Evolutionary conservation across 2,888 invertebrate species (phyloP), one percentile per base, ranked within the genome.

Genomic region (Charanyca ferruginea): DNA sequence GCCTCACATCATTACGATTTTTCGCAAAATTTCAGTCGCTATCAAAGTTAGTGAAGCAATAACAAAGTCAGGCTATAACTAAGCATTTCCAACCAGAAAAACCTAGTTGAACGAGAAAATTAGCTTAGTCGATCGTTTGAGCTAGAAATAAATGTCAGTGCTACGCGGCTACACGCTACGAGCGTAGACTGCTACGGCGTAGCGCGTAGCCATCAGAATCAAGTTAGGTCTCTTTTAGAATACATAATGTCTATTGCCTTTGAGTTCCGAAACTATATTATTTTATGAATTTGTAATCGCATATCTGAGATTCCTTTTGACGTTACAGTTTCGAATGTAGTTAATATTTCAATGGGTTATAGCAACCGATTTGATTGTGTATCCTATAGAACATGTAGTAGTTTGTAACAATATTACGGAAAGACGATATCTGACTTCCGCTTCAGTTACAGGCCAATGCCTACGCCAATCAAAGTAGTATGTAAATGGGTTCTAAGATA

Each of bases 161-260:
- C 75, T 76, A 69, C 80, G 69, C 7, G 49, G 61, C 60, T 65
- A 45, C 57, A 55, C n/a, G 73, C 74, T 75, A 77, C 77, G 81
- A 64, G 55, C 54, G 71, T 71, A 77, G 55, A 3, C 44, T 25
- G 60, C 81, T 77, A 80, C 81, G 66, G 32, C 62, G 70, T 70
- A 60, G 77, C 58, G 9, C 45, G 59, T 52, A 55, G 67, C 62
- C 20, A 38, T 4, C 38, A 55, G 22, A 77, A 77, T 73, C 23
- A 66, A 62, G 52, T 62, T 64, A 49, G 51, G 53, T 60, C 51
- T 60, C 78, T 77, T 80, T 77, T 49, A 58, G 71, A 77, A 76
- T 70, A 58, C 64, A 59, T 54, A 53, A 63, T 70, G 59, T 32
- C 5, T 28, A 35, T n/a, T 35, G 48, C 35, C 55, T 64, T 59